Base-by-base conservation (phyloP, 2,888 invertebrate genomes). In the Odontocerum albicorne region DNA sequence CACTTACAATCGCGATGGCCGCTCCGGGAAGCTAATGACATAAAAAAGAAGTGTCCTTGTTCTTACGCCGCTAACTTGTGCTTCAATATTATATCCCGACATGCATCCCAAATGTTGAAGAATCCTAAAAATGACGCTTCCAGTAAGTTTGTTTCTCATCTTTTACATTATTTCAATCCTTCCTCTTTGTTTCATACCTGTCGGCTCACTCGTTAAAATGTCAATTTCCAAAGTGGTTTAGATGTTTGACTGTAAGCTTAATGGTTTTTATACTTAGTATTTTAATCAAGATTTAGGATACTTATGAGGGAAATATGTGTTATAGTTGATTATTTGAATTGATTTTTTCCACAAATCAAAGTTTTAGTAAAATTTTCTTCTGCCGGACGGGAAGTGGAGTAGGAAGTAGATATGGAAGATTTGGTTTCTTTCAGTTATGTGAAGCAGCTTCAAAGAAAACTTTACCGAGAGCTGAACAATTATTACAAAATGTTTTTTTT, bases 1-100 rank as follows among this genome's bases (percentile, higher is more conserved):
- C n/a, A n/a, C n/a, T n/a, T n/a, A n/a, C n/a, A 21, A 13, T 27
- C 15, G 44, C 51, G 36, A 51, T 51, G 51, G 53, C 53, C 20
- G 53, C 39, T 40, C 16, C 22, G 32, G 46, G 40, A 33, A 45
- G 46, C 19, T 43, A 39, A 17, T 53, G 45, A 46, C 53, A 46
- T 46, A 40, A 33, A 32, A 44, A 21, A 32, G 46, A 19, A 20
- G 33, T 36, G 46, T 16, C 40, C 39, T 46, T 50, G 35, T n/a
- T 19, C 35, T 35, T 20, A 10, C 15, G 35, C 20, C 20, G 19
- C 4, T 7, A 27, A 27, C 19, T 38, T 47, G 16, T 31, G 31
- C 32, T 53, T 27, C 39, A 19, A n/a, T 21, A 17, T 31, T 39
- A 8, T 39, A 15, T 15, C 31, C 17, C 53, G 45, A 46, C 20